Percentiles rank a stretch among this genome's conserved stretches.
Evolutionary conservation across 2,797 vertebrate genomes (phyloP).

Genomic region (Remorina albescens): DNA sequence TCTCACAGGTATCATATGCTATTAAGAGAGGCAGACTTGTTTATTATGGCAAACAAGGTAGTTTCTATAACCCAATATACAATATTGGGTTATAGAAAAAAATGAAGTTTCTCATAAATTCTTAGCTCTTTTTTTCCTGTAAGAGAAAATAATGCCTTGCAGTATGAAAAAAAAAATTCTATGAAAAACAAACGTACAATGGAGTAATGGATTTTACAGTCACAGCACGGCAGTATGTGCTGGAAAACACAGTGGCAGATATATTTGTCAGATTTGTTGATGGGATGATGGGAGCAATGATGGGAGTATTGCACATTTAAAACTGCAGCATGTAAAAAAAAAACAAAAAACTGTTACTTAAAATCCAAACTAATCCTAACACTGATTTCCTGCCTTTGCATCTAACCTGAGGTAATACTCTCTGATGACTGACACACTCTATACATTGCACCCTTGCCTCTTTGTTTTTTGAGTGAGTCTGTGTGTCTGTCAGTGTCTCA

Average conservation of each 20-base stretch:
- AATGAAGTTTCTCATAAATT: background rate
- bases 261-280: slow-evolving; percentile 69
- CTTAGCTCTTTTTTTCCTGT: background rate
- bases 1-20: slow-evolving; percentile 49
- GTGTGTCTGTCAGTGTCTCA: slow-evolving; percentile 82
- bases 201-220: no score
- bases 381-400: slow-evolving; percentile 13
- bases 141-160: background rate
- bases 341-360: slow-evolving; percentile 19
- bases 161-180: slow-evolving; percentile 39
- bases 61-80: background rate
- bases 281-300: slow-evolving; percentile 69
- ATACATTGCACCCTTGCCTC: slow-evolving; percentile 22
- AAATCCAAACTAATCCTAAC: slow-evolving; percentile 1
- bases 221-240: slow-evolving; percentile 63
- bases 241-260: slow-evolving; percentile 72
- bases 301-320: slow-evolving; percentile 46
- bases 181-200: slow-evolving; percentile 53
- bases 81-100: slow-evolving; percentile 17
- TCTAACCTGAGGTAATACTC: slow-evolving; percentile 22
- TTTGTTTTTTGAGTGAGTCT: slow-evolving; percentile 44
- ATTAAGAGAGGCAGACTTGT: slow-evolving; percentile 31
- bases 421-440: slow-evolving; percentile 20
- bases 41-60: slow-evolving; percentile 48
- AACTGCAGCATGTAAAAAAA: slow-evolving; percentile 15